phyloP scores from a whole-genome alignment of 2,888 invertebrate species.

The Clunio marinus region DNA sequence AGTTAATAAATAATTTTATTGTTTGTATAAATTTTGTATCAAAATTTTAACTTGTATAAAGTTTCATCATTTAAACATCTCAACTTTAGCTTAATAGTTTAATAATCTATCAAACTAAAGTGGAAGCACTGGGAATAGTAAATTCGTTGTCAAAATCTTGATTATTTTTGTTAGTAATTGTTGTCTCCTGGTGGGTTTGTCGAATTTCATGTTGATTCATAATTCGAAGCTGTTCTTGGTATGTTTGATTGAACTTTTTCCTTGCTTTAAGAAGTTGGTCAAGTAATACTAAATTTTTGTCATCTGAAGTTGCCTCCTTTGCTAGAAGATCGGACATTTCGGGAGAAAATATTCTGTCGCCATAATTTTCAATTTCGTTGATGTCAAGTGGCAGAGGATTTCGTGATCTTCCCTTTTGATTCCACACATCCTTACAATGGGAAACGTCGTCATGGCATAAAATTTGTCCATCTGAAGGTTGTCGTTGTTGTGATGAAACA shows the following conservation, averaged over 20 bases:
- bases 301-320: not conserved
- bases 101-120: constrained; percentile 23
- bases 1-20: no score
- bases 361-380: constrained; percentile 26
- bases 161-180: not conserved
- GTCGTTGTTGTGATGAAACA: not conserved
- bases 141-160: not conserved
- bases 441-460: no score
- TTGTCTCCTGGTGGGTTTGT: not conserved
- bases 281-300: constrained; percentile 26
- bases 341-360: no score
- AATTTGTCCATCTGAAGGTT: no score
- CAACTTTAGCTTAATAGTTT: no score
- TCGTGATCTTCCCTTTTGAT: not conserved
- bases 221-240: constrained; percentile 14
- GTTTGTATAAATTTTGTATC: no score
- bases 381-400: constrained; percentile 17
- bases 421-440: not conserved
- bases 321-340: not conserved
- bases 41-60: no score
- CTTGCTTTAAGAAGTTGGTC: constrained; percentile 20
- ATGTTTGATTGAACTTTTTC: constrained; percentile 30
- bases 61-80: no score
- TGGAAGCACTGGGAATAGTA: constrained; percentile 19
- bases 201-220: not conserved